Percentiles rank a stretch among this genome's conserved stretches.
These are phyloP conservation scores for Cephalopachus bancanus DNA, from an alignment of 2,797 vertebrate species.

Conservation along the genomic window DNA sequence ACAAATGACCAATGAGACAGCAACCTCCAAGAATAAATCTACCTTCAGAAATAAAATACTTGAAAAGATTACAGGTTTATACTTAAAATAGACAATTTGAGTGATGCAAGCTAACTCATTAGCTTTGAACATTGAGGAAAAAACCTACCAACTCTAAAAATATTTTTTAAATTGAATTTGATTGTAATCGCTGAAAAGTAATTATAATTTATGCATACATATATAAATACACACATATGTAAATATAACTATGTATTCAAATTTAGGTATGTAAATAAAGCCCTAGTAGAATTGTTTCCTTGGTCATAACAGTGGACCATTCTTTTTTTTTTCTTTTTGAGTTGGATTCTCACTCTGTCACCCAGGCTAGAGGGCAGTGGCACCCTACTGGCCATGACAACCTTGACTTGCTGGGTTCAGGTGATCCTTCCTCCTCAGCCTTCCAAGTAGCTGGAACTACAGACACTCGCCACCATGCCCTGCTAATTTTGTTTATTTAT, in stretches of 20 bases:
- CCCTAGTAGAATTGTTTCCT: not conserved
- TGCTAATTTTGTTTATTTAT: too few species aligned
- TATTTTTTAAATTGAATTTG: not conserved
- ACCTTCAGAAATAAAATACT: conserved; percentile 76
- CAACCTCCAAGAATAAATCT: conserved; percentile 85
- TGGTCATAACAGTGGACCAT: not conserved
- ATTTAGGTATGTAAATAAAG: not conserved
- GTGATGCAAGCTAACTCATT: not conserved
- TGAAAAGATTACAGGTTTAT: not conserved
- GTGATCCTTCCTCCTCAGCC: too few species aligned
- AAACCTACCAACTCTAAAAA: not conserved
- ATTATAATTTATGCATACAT: not conserved
- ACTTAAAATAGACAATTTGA: not conserved
- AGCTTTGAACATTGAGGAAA: not conserved
- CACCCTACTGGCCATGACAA: too few species aligned
- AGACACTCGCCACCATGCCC: too few species aligned
- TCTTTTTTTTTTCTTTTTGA: too few species aligned
- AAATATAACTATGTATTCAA: too few species aligned
- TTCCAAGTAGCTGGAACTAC: too few species aligned
- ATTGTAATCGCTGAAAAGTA: not conserved
- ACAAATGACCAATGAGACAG: conserved; percentile 85
- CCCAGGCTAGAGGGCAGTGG: too few species aligned
- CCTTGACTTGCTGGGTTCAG: too few species aligned
- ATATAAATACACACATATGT: not conserved
- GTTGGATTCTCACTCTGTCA: too few species aligned